phyloP scores from a whole-genome alignment of 2,113 vertebrate genomes.

The Siphamia tubifer region DNA sequence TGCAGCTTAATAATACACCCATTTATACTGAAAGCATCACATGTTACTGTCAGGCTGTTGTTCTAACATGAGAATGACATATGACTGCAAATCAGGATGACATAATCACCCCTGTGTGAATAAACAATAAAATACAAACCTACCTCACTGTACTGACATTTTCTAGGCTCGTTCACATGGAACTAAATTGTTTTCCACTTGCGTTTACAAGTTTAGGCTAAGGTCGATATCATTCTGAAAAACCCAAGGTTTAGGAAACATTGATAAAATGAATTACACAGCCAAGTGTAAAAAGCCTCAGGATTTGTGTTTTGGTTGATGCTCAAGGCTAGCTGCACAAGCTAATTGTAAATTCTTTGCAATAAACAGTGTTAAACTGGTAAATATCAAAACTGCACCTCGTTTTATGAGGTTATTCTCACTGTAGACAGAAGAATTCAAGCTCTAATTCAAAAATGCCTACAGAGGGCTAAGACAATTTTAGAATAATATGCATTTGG shows the following conservation, averaged over 20 bases:
- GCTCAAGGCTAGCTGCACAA: neutral
- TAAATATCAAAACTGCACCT: neutral
- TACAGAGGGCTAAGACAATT: neutral
- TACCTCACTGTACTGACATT: neutral
- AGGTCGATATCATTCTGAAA: neutral
- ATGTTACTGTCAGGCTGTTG: neutral
- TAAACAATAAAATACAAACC: no score
- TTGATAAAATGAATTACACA: neutral
- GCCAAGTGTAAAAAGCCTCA: neutral
- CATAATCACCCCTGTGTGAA: neutral
- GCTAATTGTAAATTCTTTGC: neutral
- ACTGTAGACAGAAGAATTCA: no score
- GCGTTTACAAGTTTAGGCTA: no score
- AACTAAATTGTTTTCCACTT: no score
- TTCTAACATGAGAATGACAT: neutral
- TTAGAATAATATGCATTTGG: constrained; percentile 12
- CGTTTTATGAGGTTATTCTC: neutral
- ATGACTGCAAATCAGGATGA: neutral
- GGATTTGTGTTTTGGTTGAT: neutral
- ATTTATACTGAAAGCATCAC: neutral
- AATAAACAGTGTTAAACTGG: neutral
- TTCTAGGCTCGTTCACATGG: no score
- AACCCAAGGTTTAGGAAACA: neutral
- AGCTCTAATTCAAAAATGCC: neutral
- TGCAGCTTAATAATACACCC: no score